Conservation (phyloP, 2,113 vertebrate species). For the Thamnophis sirtalis region DNA sequence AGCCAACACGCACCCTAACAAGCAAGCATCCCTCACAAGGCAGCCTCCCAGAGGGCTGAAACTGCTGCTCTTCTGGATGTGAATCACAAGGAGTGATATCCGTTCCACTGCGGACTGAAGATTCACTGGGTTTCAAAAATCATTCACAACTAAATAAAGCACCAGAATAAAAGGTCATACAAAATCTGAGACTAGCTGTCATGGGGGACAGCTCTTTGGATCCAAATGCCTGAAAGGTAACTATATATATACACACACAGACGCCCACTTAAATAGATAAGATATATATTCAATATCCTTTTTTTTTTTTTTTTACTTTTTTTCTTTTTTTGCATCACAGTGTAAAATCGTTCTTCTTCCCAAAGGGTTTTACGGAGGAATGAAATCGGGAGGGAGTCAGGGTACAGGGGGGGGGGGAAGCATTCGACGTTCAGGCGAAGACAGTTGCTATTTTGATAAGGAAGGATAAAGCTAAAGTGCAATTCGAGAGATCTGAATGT, state of each 20-base stretch:
- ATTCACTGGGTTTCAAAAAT: slow-evolving; percentile 10
- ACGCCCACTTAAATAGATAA: slow-evolving; percentile 10
- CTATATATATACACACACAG: background rate
- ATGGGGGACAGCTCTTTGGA: slow-evolving; percentile 28
- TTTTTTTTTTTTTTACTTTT: too few relatives aligned
- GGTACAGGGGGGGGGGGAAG: background rate
- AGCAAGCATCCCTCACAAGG: background rate
- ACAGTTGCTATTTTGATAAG: slow-evolving; percentile 41
- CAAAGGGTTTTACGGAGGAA: background rate
- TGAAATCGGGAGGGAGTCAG: background rate
- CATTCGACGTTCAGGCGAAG: background rate
- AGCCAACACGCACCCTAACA: background rate
- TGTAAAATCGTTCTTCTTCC: background rate
- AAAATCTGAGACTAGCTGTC: background rate
- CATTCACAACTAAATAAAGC: slow-evolving; percentile 23
- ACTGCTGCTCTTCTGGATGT: background rate
- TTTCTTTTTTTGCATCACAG: slow-evolving; percentile 10
- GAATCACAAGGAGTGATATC: background rate
- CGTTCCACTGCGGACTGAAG: background rate
- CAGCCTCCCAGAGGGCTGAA: background rate
- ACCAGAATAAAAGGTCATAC: slow-evolving; percentile 15
- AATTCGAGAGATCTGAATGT: slow-evolving; percentile 59
- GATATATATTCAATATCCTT: slow-evolving; percentile 1
- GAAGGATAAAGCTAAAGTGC: slow-evolving; percentile 64
- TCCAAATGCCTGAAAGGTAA: slow-evolving; percentile 32